Conservation (phyloP, 1,140 invertebrate species). For the Cephus cinctus region DNA sequence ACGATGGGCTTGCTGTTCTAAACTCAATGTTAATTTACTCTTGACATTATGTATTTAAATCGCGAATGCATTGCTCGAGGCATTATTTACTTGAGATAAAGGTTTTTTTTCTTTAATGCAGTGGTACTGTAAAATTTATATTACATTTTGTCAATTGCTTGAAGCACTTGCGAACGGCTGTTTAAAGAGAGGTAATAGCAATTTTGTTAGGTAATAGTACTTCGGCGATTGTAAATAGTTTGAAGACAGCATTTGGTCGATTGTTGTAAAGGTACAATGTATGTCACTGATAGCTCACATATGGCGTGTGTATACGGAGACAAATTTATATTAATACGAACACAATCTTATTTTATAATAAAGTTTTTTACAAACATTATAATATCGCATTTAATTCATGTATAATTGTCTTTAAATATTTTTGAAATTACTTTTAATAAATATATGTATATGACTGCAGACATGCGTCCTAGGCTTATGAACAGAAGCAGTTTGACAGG, state of each 20-base stretch:
- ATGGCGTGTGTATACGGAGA: neutral
- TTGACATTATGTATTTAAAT: no score
- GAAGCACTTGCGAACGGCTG: neutral
- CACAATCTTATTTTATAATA: conserved; percentile 11
- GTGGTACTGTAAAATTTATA: neutral
- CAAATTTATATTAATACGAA: conserved; percentile 9
- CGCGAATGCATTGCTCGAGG: neutral
- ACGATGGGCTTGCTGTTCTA: no score
- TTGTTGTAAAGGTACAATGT: neutral
- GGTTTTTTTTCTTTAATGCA: neutral
- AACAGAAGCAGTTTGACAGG: neutral
- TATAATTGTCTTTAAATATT: no score
- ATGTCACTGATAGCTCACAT: neutral
- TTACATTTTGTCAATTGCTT: neutral
- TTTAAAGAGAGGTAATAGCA: neutral
- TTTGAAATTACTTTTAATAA: no score
- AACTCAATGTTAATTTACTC: no score
- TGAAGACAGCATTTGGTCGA: neutral
- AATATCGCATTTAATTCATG: neutral
- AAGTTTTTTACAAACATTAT: conserved; percentile 3
- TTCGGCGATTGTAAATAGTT: neutral
- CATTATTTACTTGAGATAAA: neutral
- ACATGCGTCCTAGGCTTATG: no score
- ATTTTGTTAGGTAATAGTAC: neutral
- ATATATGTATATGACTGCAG: neutral